These are phyloP conservation scores for Eupelmus urozonus DNA, from an alignment of 2,888 invertebrate species.

Conservation along the genomic window DNA sequence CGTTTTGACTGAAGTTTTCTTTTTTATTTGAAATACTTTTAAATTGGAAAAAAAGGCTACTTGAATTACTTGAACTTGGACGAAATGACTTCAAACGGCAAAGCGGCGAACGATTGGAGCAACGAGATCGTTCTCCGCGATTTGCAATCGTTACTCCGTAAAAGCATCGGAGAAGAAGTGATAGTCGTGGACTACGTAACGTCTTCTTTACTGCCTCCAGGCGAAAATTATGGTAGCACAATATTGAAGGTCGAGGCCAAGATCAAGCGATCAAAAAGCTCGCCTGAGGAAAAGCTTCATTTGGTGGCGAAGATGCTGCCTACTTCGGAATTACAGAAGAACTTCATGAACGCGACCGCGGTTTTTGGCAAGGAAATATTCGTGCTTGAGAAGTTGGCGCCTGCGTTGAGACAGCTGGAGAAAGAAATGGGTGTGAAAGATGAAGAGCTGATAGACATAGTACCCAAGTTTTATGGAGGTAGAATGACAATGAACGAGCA, in stretches of 20 bases:
- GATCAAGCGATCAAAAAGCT: constrained; percentile 60
- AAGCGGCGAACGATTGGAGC: background rate
- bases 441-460: constrained; percentile 76
- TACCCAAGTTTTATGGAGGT: constrained; percentile 80
- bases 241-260: constrained; percentile 76
- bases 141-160: constrained; percentile 16
- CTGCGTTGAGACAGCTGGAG: constrained; percentile 78
- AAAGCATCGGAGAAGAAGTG: constrained; percentile 22
- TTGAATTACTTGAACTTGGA: too few relatives aligned
- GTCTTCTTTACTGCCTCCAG: constrained; percentile 63
- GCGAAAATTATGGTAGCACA: constrained; percentile 82
- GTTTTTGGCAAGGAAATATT: constrained; percentile 81
- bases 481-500: constrained; percentile 72
- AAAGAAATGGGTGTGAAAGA: constrained; percentile 47
- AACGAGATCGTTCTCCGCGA: constrained; percentile 27
- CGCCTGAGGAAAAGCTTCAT: constrained; percentile 71
- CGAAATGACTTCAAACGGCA: background rate
- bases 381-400: constrained; percentile 79
- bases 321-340: constrained; percentile 78
- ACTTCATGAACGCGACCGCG: constrained; percentile 53
- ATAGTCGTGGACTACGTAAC: constrained; percentile 17
- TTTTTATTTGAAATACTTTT: too few relatives aligned
- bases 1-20: too few relatives aligned
- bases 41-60: too few relatives aligned
- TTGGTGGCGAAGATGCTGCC: constrained; percentile 81